Percentiles rank a stretch among this genome's conserved stretches.
phyloP scores from a whole-genome alignment of 1,140 invertebrate genomes.

The Gonatopus flavifemur region DNA sequence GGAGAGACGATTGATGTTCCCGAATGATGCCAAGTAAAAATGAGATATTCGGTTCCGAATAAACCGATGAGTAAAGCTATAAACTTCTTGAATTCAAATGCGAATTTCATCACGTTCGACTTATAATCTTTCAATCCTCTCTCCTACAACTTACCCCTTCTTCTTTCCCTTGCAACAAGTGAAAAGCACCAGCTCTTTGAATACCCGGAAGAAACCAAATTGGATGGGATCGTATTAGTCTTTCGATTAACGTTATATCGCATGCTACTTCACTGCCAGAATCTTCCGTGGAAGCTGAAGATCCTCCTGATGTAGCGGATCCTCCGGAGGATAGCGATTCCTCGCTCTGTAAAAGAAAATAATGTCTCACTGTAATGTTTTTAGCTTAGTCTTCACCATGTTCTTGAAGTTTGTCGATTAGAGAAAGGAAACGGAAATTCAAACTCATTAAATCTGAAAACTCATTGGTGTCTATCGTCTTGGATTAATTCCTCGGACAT shows the following conservation, averaged over 20 bases:
- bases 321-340: slow-evolving; percentile 54
- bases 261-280: slow-evolving; percentile 61
- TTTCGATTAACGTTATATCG: slow-evolving; percentile 81
- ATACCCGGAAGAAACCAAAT: slow-evolving; percentile 96
- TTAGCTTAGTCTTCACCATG: no score
- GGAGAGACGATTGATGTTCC: no score
- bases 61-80: no score
- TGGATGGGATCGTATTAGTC: slow-evolving; percentile 86
- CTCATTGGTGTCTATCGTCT: no score
- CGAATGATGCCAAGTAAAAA: no score
- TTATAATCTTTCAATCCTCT: no score
- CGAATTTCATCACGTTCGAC: neutral
- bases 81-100: neutral
- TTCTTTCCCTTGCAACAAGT: slow-evolving; percentile 89
- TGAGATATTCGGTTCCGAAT: no score
- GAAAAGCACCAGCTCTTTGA: slow-evolving; percentile 86
- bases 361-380: no score
- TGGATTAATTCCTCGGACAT: no score
- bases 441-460: no score
- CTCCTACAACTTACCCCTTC: slow-evolving; percentile 73
- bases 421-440: no score
- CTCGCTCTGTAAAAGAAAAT: slow-evolving; percentile 47
- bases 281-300: slow-evolving; percentile 46
- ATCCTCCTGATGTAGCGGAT: slow-evolving; percentile 46
- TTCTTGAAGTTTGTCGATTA: no score